A percentile compares a stretch with the other conserved stretches of the same genome.
Conservation (phyloP, 2,113 vertebrate species). For the Camelus bactrianus region DNA sequence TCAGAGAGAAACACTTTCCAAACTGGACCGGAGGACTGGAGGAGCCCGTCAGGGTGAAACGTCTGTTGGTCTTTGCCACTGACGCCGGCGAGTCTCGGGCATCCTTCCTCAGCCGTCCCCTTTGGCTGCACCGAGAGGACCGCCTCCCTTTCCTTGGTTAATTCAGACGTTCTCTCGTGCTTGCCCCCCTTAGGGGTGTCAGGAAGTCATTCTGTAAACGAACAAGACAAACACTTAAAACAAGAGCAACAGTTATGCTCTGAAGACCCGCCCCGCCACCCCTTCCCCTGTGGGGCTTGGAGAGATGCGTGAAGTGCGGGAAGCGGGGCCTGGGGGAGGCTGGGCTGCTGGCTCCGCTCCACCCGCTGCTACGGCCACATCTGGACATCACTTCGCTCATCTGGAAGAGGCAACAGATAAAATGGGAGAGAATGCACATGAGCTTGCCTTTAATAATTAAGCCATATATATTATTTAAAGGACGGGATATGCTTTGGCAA, state of each 20-base stretch:
- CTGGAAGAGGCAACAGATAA: background rate
- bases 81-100: background rate
- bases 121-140: background rate
- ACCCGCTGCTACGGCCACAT: rapidly evolving
- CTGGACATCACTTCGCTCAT: background rate
- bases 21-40: background rate
- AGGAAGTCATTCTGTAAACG: background rate
- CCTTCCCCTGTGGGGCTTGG: too few species aligned
- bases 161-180: background rate
- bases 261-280: background rate
- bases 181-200: background rate
- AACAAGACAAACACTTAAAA: background rate
- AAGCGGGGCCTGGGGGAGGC: rapidly evolving
- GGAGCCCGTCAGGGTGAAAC: background rate
- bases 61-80: background rate
- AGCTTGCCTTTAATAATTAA: background rate
- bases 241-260: background rate
- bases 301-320: rapidly evolving
- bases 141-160: background rate
- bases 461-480: background rate
- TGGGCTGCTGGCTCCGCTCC: background rate
- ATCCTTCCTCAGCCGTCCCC: background rate
- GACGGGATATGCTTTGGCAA: background rate
- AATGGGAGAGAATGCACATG: background rate
- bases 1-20: background rate